These are phyloP conservation scores for Acinonyx jubatus DNA, from an alignment of 2,113 vertebrate species.

Conservation along the genomic window DNA sequence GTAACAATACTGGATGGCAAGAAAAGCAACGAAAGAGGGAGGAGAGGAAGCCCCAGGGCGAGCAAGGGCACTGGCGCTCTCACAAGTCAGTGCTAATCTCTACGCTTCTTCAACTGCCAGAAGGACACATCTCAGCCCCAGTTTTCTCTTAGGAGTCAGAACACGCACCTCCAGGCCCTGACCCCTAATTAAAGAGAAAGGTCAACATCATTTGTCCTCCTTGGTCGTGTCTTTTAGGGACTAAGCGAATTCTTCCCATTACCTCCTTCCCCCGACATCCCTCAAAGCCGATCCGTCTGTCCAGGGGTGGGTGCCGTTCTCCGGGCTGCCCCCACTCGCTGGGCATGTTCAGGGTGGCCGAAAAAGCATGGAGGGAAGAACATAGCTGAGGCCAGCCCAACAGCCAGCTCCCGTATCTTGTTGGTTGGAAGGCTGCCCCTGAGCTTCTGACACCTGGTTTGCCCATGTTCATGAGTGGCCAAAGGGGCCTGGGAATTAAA, in stretches of 20 bases:
- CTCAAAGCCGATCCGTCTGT: background rate
- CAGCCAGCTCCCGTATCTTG: rapidly evolving
- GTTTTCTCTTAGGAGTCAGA: background rate
- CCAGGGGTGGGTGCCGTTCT: background rate
- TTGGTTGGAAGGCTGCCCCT: too few relatives aligned
- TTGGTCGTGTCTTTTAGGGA: background rate
- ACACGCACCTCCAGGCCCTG: background rate
- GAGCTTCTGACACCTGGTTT: too few relatives aligned
- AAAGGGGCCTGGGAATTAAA: background rate
- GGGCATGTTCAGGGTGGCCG: too few relatives aligned
- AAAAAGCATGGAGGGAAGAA: background rate
- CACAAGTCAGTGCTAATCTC: background rate
- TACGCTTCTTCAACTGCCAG: background rate
- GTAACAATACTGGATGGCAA: background rate
- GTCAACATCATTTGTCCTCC: background rate
- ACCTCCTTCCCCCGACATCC: background rate
- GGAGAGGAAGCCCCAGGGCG: background rate
- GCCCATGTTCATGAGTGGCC: background rate
- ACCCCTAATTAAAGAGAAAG: background rate
- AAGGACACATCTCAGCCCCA: rapidly evolving
- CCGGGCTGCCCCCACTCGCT: background rate
- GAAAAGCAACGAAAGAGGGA: too few relatives aligned
- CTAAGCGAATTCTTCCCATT: background rate
- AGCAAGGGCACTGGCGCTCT: background rate
- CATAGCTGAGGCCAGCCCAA: background rate